Conservation (phyloP, 2,797 vertebrate species). For the Ctenosaura bakeri region DNA sequence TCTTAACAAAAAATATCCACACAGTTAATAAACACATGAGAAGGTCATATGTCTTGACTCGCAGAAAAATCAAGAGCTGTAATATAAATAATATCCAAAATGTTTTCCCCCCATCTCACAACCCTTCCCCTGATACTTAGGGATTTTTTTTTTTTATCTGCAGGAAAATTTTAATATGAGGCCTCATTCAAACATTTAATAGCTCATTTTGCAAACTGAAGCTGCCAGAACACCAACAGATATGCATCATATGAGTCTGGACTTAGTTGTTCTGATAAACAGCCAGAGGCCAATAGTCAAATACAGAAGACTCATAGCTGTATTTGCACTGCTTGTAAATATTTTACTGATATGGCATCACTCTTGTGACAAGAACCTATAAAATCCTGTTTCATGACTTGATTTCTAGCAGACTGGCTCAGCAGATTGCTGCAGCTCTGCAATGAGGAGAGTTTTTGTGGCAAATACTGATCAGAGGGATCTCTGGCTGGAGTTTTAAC, state of each 20-base stretch:
- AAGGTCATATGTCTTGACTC: background rate
- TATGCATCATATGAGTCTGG: background rate
- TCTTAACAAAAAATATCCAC: too few relatives aligned
- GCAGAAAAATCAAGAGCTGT: background rate
- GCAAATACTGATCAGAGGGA: too few relatives aligned
- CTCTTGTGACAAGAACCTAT: slow-evolving; percentile 13
- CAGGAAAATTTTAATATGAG: background rate
- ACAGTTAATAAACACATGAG: too few relatives aligned
- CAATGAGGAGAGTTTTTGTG: too few relatives aligned
- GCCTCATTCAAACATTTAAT: background rate
- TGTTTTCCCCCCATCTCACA: too few relatives aligned
- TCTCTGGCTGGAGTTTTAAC: too few relatives aligned
- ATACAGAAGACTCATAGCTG: background rate
- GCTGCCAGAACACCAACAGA: background rate
- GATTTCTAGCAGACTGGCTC: too few relatives aligned
- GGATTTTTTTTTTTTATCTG: background rate
- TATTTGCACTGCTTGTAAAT: slow-evolving; percentile 16
- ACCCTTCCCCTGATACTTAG: too few relatives aligned
- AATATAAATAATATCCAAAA: too few relatives aligned
- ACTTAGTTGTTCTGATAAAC: background rate
- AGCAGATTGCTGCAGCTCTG: too few relatives aligned
- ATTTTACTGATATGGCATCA: slow-evolving; percentile 1
- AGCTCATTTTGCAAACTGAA: background rate
- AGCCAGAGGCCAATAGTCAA: background rate
- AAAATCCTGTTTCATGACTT: background rate